Evolutionary conservation across 2,113 vertebrate species (phyloP).

Genomic region (Sebastes fasciatus): DNA sequence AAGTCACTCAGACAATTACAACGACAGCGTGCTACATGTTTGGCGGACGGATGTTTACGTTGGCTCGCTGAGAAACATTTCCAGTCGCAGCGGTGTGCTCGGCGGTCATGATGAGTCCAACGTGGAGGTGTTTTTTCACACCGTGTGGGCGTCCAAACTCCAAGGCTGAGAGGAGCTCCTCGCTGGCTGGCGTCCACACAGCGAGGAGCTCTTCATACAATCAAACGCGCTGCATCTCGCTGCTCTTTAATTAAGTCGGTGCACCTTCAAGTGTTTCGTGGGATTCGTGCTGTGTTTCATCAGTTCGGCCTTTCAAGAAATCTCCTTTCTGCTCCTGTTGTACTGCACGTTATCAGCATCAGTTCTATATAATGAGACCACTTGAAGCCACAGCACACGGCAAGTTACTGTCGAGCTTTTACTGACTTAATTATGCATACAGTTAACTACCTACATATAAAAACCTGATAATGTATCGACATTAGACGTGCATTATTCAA

Average conservation of each 20-base stretch:
- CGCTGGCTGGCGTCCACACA: constrained; percentile 54
- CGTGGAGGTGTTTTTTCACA: constrained; percentile 32
- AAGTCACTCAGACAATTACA: neutral
- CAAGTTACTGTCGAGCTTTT: too few relatives aligned
- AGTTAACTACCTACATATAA: too few relatives aligned
- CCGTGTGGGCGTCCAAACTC: constrained; percentile 54
- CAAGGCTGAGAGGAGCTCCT: constrained; percentile 58
- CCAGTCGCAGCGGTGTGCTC: neutral
- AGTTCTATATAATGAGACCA: neutral
- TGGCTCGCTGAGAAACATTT: constrained; percentile 14
- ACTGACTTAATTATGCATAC: too few relatives aligned
- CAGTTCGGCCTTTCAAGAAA: constrained; percentile 25
- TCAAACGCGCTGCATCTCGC: constrained; percentile 35
- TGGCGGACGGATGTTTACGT: neutral
- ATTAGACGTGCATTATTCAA: too few relatives aligned
- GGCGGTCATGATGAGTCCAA: constrained; percentile 9
- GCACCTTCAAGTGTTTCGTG: constrained; percentile 40
- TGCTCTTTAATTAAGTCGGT: constrained; percentile 39
- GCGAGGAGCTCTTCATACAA: constrained; percentile 56
- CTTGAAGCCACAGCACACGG: too few relatives aligned
- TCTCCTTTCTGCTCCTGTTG: neutral
- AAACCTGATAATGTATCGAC: too few relatives aligned
- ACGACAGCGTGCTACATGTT: neutral
- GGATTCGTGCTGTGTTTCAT: constrained; percentile 30
- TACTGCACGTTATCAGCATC: neutral